phyloP scores from a whole-genome alignment of 2,797 vertebrate genomes.

The Channallabes apus region DNA sequence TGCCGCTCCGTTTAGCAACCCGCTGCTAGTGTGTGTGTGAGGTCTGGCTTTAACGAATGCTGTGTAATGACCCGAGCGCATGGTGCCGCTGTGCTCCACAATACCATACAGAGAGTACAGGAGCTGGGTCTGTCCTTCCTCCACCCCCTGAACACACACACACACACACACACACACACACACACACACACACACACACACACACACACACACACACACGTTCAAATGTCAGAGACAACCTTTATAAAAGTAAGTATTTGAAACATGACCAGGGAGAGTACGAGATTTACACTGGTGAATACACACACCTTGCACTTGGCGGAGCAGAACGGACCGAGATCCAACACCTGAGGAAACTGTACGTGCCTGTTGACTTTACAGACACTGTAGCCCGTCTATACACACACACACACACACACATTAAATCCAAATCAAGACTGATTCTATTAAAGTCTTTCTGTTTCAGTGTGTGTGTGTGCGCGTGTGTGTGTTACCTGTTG shows the following conservation, averaged over 20 bases:
- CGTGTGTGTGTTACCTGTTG: constrained; percentile 79
- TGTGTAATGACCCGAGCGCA: constrained; percentile 95
- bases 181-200: constrained; percentile 32
- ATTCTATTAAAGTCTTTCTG: background rate
- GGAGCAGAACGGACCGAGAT: constrained; percentile 92
- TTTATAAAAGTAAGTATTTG: background rate
- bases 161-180: constrained; percentile 38
- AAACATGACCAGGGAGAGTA: background rate
- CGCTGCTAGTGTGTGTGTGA: constrained; percentile 58
- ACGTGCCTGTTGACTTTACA: constrained; percentile 93
- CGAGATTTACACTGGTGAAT: background rate
- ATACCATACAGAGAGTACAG: constrained; percentile 93
- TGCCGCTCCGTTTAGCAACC: constrained; percentile 69
- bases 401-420: constrained; percentile 14
- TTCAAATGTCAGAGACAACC: background rate
- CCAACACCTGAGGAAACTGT: constrained; percentile 88
- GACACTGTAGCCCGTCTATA: constrained; percentile 88
- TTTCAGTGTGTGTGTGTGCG: background rate
- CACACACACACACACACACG: constrained; percentile 36
- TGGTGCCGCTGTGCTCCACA: constrained; percentile 95
- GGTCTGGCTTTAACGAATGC: constrained; percentile 87
- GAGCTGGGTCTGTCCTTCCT: constrained; percentile 76
- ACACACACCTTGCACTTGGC: constrained; percentile 93
- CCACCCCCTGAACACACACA: constrained; percentile 72
- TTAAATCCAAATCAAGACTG: background rate